Percentiles rank a stretch among this genome's conserved stretches.
Evolutionary conservation across 2,797 vertebrate genomes (phyloP).

Genomic region (Acanthurus leucopareius): DNA sequence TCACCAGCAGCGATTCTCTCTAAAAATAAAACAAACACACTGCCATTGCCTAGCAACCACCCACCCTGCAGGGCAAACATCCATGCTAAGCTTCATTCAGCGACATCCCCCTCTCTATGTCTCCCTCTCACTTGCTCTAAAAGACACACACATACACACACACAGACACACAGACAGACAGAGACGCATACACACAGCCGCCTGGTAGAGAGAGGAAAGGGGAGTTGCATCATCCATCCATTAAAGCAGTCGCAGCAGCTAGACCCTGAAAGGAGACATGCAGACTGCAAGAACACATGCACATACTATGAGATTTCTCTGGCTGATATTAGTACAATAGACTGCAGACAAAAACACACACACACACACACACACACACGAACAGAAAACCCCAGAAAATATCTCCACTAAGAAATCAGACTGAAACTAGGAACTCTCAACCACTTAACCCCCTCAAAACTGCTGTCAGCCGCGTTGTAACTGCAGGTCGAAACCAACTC

Average conservation of each 20-base stretch:
- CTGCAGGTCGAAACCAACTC: slow-evolving; percentile 78
- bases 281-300: slow-evolving; percentile 61
- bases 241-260: slow-evolving; percentile 74
- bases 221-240: slow-evolving; percentile 81
- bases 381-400: slow-evolving; percentile 31
- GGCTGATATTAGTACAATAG: slow-evolving; percentile 24
- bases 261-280: slow-evolving; percentile 76
- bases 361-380: background rate
- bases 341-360: slow-evolving; percentile 12
- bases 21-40: slow-evolving; percentile 89
- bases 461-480: slow-evolving; percentile 67
- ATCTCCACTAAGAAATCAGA: slow-evolving; percentile 59
- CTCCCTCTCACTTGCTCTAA: slow-evolving; percentile 46
- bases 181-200: slow-evolving; percentile 32
- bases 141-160: slow-evolving; percentile 37
- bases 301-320: slow-evolving; percentile 47
- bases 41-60: slow-evolving; percentile 82
- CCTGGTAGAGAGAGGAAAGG: slow-evolving; percentile 61
- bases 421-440: slow-evolving; percentile 72
- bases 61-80: slow-evolving; percentile 83
- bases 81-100: slow-evolving; percentile 83
- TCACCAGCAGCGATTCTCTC: slow-evolving; percentile 79
- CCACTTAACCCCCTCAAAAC: slow-evolving; percentile 75
- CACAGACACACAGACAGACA: slow-evolving; percentile 28
- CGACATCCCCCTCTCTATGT: slow-evolving; percentile 71